Base-by-base conservation (phyloP, 2,888 invertebrate species). In the Furcula furcula region DNA sequence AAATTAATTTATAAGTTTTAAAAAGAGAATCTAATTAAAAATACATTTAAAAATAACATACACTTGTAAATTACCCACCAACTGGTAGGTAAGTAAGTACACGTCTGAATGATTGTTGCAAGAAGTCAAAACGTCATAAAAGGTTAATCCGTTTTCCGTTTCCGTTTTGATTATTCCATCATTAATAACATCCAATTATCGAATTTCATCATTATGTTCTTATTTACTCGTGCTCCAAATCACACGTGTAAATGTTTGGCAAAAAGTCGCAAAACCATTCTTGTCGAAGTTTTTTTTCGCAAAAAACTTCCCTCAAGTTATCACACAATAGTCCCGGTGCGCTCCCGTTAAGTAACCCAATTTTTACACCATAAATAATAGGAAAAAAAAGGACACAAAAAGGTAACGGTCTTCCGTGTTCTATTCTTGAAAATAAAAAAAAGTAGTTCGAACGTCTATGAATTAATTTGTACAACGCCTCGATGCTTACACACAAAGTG, bases 331-430 rank as follows among this genome's bases (percentile, higher is more conserved):
- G 76, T 32, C 50, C 55, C 55, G n/a, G n/a, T 42, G 40, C 51
- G 83, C 83, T 84, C 76, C 85, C 86, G 85, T 77, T 87, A 87
- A 88, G 88, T 87, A 86, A 87, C 87, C 88, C 84, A 88, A 88
- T 88, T 87, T 85, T 85, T 82, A 70, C 85, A 80, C 87, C 85
- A 81, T 86, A 85, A 82, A 84, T 88, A 87, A 83, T 67, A 75
- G 61, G 52, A 56, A 71, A 77, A 84, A 53, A 78, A 80, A 78
- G 65, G 48, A 18, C 10, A 27, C 15, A 28, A 70, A 81, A 77
- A 79, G 77, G 53, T 81, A 85, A 85, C 85, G 86, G 86, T 76
- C 81, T 76, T 77, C 62, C 52, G 36, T 38, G 40, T 65, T 72
- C 70, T 76, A 78, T 77, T 66, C 52, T 36, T 38, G 14, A 11